Base-by-base conservation (phyloP, 23 tunicate species). In the Halocynthia aurantium region DNA sequence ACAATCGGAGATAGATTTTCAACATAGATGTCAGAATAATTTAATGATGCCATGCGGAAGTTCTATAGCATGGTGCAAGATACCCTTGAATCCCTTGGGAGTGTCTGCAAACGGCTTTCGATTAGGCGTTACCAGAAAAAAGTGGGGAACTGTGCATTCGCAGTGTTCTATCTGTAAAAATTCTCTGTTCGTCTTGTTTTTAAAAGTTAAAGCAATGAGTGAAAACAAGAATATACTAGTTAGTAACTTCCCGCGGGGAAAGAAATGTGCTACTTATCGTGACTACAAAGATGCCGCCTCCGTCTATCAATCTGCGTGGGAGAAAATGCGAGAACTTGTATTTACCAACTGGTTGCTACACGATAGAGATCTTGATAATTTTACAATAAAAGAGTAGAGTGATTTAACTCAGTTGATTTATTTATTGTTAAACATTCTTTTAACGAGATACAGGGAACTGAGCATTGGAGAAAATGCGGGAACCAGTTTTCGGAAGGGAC, bases 91-190 rank as follows among this genome's bases (percentile, higher is more conserved):
- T 57, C 40, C 57, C 7, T 72, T 55, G 62, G 87, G 82, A 22
- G 97, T 72, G 52, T 53, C 77, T 8, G 90, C 90, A 7, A 91
- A 91, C 67, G 97, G 97, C 6, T 74, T 76, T 11, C 80, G 84
- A 12, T 63, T 91, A 51, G 97, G 97, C 8, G 55, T 81, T 19
- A 82, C 79, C 0, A 70, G 61, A 20, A 91, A 85, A 56, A 52
- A 75, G 40, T 15, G 67, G 69, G 67, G 65, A 17, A 10, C 65
- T 9, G 81, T 84, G 40, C 63, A 76, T 52, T 82, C 90, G 62
- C 67, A 51, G 8, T 50, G 73, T 15, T 20, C 6, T 8, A 73
- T 91, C n/a, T 57, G 86, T 31, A 66, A 84, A 17, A 50, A 50
- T 40, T 17, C 69, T 9, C 61, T 91, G 53, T 91, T 91, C 62